phyloP scores from a whole-genome alignment of 2,888 invertebrate genomes.

The Geophilus truncorum region DNA sequence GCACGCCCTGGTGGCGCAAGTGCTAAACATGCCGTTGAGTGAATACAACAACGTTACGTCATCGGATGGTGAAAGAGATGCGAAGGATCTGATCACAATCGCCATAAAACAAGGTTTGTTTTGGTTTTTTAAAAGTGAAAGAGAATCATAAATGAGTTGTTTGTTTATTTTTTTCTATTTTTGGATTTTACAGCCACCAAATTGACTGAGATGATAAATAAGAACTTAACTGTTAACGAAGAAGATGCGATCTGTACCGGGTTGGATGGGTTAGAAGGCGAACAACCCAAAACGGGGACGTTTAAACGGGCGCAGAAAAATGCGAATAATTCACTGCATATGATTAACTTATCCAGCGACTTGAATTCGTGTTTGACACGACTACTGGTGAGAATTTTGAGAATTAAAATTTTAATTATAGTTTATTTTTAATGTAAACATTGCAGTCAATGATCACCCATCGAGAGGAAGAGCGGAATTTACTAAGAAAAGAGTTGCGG shows the following conservation, averaged over 20 bases:
- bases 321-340: not conserved
- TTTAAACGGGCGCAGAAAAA: not conserved
- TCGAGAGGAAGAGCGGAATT: constrained; percentile 68
- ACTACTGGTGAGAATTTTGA: constrained; percentile 57
- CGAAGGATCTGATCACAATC: constrained; percentile 63
- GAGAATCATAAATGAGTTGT: not conserved
- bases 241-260: constrained; percentile 54
- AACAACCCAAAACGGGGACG: not conserved
- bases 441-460: constrained; percentile 66
- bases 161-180: not conserved
- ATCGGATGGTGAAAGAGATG: constrained; percentile 60
- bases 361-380: constrained; percentile 63
- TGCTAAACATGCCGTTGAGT: constrained; percentile 67
- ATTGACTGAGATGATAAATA: constrained; percentile 56
- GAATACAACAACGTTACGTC: constrained; percentile 62
- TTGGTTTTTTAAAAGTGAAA: not conserved
- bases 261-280: constrained; percentile 41
- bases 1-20: constrained; percentile 67
- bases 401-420: not conserved
- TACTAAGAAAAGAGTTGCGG: constrained; percentile 65
- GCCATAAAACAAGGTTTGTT: constrained; percentile 64
- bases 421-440: constrained; percentile 34
- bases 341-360: constrained; percentile 60
- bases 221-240: constrained; percentile 56
- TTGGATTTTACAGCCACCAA: constrained; percentile 53